Percentiles rank a stretch among this genome's conserved stretches.
Conservation (phyloP, 92 coral and sea anemone genomes). For the Umimayanthus kanabou region DNA sequence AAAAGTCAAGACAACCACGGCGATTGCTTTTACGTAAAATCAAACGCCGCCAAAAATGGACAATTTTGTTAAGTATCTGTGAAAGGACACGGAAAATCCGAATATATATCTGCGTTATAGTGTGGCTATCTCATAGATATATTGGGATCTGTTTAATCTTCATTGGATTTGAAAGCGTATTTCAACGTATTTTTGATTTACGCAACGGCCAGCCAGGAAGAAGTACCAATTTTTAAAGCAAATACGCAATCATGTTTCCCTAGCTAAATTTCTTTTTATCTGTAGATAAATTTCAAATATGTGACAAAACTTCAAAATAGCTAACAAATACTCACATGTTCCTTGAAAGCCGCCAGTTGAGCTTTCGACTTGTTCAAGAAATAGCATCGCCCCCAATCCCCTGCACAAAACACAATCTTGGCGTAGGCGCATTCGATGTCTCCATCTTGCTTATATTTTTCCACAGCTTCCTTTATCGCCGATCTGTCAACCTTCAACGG, state of each 20-base stretch:
- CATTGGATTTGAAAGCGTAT: background rate
- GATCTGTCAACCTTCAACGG: slow-evolving; percentile 83
- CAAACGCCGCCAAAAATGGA: background rate
- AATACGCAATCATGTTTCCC: background rate
- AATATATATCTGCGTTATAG: background rate
- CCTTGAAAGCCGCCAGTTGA: slow-evolving; percentile 93
- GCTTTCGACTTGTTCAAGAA: slow-evolving; percentile 85
- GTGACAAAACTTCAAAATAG: background rate
- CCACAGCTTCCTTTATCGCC: slow-evolving; percentile 69
- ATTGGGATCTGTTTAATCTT: background rate
- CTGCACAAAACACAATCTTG: slow-evolving; percentile 78
- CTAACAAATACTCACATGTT: slow-evolving; percentile 76
- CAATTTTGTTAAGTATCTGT: background rate
- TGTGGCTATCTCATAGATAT: background rate
- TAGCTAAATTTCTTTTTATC: background rate
- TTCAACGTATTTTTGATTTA: slow-evolving; percentile 23
- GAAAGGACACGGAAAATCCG: background rate
- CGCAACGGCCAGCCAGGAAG: background rate
- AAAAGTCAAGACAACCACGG: background rate
- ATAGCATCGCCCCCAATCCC: slow-evolving; percentile 89
- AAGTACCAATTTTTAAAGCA: background rate
- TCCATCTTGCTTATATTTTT: slow-evolving; percentile 64
- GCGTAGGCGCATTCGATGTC: slow-evolving; percentile 79
- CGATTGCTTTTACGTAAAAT: background rate
- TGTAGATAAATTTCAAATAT: background rate